These are phyloP conservation scores for Thera britannica DNA, from an alignment of 2,888 invertebrate species.

Conservation along the genomic window DNA sequence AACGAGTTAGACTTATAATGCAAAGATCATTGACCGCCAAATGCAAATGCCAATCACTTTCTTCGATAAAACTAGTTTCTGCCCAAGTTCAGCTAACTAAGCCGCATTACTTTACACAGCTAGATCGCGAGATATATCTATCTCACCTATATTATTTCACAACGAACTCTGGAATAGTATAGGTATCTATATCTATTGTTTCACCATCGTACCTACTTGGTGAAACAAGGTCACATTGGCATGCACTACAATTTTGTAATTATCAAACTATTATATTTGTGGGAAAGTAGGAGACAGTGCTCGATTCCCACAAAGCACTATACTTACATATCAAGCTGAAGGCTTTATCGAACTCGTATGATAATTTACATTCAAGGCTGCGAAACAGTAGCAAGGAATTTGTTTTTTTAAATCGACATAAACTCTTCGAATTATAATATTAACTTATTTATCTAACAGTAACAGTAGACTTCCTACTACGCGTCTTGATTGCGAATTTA, in stretches of 20 bases:
- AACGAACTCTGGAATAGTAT: not conserved
- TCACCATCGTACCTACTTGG: not conserved
- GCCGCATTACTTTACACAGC: not conserved
- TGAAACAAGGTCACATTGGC: conserved; percentile 21
- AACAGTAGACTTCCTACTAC: not conserved
- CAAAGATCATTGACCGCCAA: conserved; percentile 25
- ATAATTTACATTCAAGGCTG: conserved; percentile 2
- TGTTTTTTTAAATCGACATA: not conserved
- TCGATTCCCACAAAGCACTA: conserved; percentile 2
- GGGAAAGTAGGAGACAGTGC: conserved; percentile 25
- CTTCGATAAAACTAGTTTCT: conserved; percentile 1
- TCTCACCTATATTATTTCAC: not conserved
- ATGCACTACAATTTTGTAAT: not conserved
- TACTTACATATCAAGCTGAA: conserved; percentile 12
- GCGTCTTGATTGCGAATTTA: not conserved
- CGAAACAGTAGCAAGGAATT: not conserved
- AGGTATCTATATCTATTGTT: not conserved
- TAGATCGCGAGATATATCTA: not conserved
- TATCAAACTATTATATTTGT: conserved; percentile 17
- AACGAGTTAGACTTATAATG: not conserved
- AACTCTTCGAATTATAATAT: not conserved
- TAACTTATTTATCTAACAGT: not conserved
- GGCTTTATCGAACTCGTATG: conserved; percentile 2
- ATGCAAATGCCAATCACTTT: conserved; percentile 21
- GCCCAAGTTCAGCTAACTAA: conserved; percentile 19